Evolutionary conservation across 2,888 invertebrate genomes (phyloP).

Genomic region (Drosophila meridiana): DNA sequence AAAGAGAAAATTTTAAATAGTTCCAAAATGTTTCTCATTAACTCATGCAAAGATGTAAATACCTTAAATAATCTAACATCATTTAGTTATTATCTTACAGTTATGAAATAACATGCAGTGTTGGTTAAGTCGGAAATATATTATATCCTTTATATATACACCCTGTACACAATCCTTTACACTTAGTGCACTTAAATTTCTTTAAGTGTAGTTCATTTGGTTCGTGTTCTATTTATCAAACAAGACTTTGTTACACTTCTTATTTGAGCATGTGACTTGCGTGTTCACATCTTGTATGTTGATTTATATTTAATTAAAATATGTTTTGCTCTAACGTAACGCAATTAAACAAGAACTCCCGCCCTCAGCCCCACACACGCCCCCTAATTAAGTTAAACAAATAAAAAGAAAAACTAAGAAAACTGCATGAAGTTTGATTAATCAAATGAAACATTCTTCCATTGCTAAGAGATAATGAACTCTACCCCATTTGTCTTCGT

Average conservation of each 20-base stretch:
- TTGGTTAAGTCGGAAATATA: conserved; percentile 5
- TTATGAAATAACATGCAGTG: not conserved
- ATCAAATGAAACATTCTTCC: conserved; percentile 18
- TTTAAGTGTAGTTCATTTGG: conserved; percentile 15
- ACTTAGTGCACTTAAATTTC: not conserved
- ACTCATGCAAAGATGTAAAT: not conserved
- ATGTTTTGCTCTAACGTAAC: conserved; percentile 40
- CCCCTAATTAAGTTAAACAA: conserved; percentile 11
- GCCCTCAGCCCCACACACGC: not conserved
- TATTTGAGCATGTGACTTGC: conserved; percentile 29
- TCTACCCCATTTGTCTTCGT: conserved; percentile 24
- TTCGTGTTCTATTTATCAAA: conserved; percentile 25
- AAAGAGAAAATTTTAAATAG: not conserved
- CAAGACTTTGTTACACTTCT: not conserved
- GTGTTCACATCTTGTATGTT: conserved; percentile 35
- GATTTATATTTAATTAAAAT: conserved; percentile 46
- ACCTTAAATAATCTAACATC: not conserved
- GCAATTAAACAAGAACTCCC: conserved; percentile 27
- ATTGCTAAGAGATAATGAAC: conserved; percentile 10
- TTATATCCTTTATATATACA: not conserved
- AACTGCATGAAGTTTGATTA: conserved; percentile 49
- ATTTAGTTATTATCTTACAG: not conserved
- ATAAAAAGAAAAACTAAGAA: not conserved
- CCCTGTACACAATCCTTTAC: not conserved
- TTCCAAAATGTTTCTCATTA: not conserved